Base-by-base conservation (phyloP, 2,113 vertebrate genomes). In the Alouatta palliata region DNA sequence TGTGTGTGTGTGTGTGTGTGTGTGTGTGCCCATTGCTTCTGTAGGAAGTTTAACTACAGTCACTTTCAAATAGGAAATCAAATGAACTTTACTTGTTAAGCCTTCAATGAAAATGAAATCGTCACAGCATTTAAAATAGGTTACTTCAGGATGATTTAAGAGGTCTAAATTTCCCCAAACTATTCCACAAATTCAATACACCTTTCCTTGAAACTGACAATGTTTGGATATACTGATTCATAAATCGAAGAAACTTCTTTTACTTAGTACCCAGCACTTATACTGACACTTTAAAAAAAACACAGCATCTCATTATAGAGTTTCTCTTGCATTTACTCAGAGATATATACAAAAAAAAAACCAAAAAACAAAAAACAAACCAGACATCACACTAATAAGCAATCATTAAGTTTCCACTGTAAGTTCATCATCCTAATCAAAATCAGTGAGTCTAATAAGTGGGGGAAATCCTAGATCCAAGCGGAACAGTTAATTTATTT, bases 31-130 rank as follows among this genome's bases (percentile, higher is more conserved):
- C 30, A n/a, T 27, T 92, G 40, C 23, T 91, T 83, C 21, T 79
- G 21, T 64, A 52, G 30, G n/a, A 91, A 11, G 6, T 84, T 90
- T 94, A 83, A 70, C 14, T 80, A 56, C 7, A 71, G 25, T 77
- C 64, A 82, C 27, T 85, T 92, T 93, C 52, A 73, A 71, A 52
- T n/a, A 86, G 6, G 6, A 87, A 80, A 88, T 87, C 12, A 79
- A 82, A 40, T 37, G 68, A 94, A 4, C 13, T 87, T 86, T 45
- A 81, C 43, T 75, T 94, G 58, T 70, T 95, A 94, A 43, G 27
- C 0, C 20, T 80, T 87, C 56, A 88, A 45, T 89, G 25, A 66
- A 87, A 95, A 88, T 88, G 85, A 96, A 88, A 80, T 23, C 77
- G 23, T 4, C 0, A 16, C 32, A 12, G 13, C 10, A 77, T 66